These are phyloP conservation scores for Myotis myotis DNA, from an alignment of 2,797 vertebrate species.

Conservation along the genomic window DNA sequence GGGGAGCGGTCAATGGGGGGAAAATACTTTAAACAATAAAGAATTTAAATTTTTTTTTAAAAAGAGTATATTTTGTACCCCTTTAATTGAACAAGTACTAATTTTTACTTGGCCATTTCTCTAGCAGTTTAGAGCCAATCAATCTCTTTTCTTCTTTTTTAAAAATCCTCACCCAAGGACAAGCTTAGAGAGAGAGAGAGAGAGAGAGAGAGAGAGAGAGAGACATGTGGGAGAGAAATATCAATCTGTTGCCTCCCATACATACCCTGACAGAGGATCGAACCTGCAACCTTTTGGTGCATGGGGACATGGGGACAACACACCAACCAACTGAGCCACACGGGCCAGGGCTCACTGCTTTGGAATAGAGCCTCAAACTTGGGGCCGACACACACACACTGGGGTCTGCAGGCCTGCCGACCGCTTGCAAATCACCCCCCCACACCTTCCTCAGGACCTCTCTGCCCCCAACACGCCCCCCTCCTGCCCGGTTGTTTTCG, in stretches of 20 bases:
- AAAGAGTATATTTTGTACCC: too few relatives aligned
- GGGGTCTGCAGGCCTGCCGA: not conserved
- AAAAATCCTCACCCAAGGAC: not conserved
- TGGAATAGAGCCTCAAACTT: not conserved
- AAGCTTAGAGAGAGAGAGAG: not conserved
- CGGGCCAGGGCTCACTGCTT: not conserved
- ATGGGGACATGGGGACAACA: rapidly evolving
- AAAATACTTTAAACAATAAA: too few relatives aligned
- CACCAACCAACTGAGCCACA: not conserved
- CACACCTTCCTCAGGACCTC: not conserved
- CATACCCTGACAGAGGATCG: not conserved
- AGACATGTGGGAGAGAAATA: not conserved
- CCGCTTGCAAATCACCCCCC: rapidly evolving
- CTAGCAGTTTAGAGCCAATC: not conserved
- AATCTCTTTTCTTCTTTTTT: not conserved
- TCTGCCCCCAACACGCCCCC: not conserved
- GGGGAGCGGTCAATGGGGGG: too few relatives aligned
- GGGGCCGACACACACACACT: not conserved
- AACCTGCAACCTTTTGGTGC: not conserved
- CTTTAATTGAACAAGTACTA: not conserved
- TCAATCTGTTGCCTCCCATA: not conserved
- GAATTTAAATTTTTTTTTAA: too few relatives aligned
- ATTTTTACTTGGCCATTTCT: not conserved
- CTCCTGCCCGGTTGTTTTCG: not conserved
- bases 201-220: not conserved